A percentile compares a stretch with the other conserved stretches of the same genome.
phyloP scores from a whole-genome alignment of 1,140 invertebrate species.

The Drosophila bifasciata region DNA sequence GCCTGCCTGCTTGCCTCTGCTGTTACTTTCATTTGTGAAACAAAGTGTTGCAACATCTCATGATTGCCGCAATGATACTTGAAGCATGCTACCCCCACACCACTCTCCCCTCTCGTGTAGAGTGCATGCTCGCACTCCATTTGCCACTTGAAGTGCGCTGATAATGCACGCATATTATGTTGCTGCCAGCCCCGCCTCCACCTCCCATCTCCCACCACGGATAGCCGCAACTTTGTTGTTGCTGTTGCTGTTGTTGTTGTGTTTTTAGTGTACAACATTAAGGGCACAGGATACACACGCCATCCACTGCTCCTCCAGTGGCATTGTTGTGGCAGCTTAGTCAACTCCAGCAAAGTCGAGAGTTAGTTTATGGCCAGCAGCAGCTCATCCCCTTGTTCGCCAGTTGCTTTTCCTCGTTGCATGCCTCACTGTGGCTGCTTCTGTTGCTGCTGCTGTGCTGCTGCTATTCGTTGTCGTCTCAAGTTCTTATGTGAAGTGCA shows the following conservation, averaged over 20 bases:
- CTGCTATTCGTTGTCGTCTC: constrained; percentile 71
- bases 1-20: constrained; percentile 5
- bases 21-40: constrained; percentile 38
- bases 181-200: constrained; percentile 26
- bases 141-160: constrained; percentile 68
- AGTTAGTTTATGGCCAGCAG: constrained; percentile 74
- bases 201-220: too few relatives aligned
- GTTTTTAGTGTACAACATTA: constrained; percentile 57
- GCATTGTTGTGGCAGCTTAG: constrained; percentile 68
- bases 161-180: constrained; percentile 68
- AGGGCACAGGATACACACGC: constrained; percentile 53
- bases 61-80: constrained; percentile 67
- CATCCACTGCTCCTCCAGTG: constrained; percentile 16
- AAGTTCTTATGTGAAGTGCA: constrained; percentile 79
- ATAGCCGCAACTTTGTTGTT: constrained; percentile 54
- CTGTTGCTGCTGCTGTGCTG: constrained; percentile 31
- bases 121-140: constrained; percentile 63
- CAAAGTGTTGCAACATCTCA: constrained; percentile 36
- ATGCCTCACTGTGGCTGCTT: constrained; percentile 22
- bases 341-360: constrained; percentile 69
- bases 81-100: not conserved
- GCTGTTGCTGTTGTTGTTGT: too few relatives aligned
- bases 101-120: not conserved
- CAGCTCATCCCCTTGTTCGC: constrained; percentile 30
- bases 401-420: constrained; percentile 11